Conservation (phyloP, 53 echinoderm and acorn worm species). For the Paracentrotus lividus region DNA sequence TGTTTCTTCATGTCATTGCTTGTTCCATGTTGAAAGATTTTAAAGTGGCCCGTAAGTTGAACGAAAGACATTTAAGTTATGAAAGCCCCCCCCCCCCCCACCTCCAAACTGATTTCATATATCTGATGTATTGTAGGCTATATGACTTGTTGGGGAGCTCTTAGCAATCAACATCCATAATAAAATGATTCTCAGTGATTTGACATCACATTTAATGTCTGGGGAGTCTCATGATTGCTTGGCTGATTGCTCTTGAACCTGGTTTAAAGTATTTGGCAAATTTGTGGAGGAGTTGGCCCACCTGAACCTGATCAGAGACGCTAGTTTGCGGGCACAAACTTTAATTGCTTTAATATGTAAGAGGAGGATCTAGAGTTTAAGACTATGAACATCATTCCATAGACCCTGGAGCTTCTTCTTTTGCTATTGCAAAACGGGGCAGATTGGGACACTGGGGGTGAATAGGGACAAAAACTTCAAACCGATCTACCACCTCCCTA, state of each 20-base stretch:
- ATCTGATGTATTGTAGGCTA: not conserved
- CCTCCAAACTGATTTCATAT: not conserved
- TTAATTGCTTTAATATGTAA: no score
- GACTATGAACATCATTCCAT: no score
- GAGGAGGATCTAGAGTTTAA: no score
- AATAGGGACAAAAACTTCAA: not conserved
- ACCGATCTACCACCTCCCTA: not conserved
- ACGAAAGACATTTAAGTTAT: not conserved
- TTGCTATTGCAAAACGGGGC: no score
- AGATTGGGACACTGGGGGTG: no score
- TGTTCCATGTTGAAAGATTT: not conserved
- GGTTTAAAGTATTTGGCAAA: constrained; percentile 27
- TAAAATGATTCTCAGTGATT: not conserved
- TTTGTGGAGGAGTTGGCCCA: constrained; percentile 38
- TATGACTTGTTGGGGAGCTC: not conserved
- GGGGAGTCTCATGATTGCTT: constrained; percentile 14
- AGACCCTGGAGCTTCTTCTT: no score
- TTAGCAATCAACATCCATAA: constrained; percentile 9
- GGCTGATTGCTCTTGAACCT: not conserved
- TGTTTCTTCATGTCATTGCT: not conserved
- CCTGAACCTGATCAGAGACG: no score
- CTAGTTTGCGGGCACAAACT: no score
- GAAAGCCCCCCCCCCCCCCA: not conserved
- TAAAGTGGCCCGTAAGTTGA: not conserved
- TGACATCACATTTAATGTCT: not conserved